A percentile compares a stretch with the other conserved stretches of the same genome.
phyloP scores from a whole-genome alignment of 92 coral and sea anemone species.

The Desmophyllum pertusum region DNA sequence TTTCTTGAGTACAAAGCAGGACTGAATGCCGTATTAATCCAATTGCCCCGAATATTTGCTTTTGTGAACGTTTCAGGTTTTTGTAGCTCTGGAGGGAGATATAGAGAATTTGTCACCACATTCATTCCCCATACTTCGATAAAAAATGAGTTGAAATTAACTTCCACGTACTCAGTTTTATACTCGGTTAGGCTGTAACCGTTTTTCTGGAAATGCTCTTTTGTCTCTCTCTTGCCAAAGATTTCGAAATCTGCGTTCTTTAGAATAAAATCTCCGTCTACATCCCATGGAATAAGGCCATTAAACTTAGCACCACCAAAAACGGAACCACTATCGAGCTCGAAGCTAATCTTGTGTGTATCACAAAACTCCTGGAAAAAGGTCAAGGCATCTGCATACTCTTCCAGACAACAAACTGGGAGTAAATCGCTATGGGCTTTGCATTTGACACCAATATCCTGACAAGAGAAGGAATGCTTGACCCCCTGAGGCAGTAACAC shows the following conservation, averaged over 20 bases:
- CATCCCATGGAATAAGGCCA: conserved; percentile 62
- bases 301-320: conserved; percentile 57
- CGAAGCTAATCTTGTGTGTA: conserved; percentile 27
- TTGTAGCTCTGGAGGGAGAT: conserved; percentile 59
- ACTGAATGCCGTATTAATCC: conserved; percentile 3
- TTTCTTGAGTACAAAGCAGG: conserved; percentile 48
- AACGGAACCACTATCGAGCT: conserved; percentile 52
- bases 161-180: conserved; percentile 3
- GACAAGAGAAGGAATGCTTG: conserved; percentile 57
- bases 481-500: conserved; percentile 30
- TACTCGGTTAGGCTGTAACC: conserved; percentile 26
- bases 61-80: conserved; percentile 26
- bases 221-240: conserved; percentile 34
- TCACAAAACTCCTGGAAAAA: conserved; percentile 8
- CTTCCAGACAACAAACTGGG: conserved; percentile 69
- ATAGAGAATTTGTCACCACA: conserved; percentile 9
- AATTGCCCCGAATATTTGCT: conserved; percentile 35
- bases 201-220: conserved; percentile 28
- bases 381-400: not conserved
- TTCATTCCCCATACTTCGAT: not conserved
- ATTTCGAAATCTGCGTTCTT: conserved; percentile 8
- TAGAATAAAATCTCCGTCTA: conserved; percentile 55
- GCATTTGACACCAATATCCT: conserved; percentile 54
- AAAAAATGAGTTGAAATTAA: not conserved
- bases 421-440: conserved; percentile 19